Evolutionary conservation across 2,888 invertebrate species (phyloP), one percentile per base, ranked within the genome.

Genomic region (Plagodis dolabraria): DNA sequence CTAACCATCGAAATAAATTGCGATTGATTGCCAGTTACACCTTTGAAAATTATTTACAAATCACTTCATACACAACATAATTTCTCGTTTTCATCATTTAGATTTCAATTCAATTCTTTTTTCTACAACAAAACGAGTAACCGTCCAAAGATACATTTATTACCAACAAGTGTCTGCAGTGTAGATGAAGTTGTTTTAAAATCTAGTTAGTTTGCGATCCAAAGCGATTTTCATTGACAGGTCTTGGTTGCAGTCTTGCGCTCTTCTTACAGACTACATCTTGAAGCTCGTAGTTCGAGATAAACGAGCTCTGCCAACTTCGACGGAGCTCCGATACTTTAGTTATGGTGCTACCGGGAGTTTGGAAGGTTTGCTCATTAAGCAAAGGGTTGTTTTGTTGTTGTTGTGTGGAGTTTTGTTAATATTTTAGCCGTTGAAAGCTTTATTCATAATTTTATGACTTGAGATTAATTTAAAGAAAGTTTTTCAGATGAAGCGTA

Each of bases 281-380:
- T 60, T 10, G 5, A n/a, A 40, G 34, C 50, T 44, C 0, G 10
- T 59, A 63, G 62, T 53, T 55, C 43, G 46, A 62, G 65, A 65
- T 64, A 68, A 67, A 70, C 59, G 66, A 67, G 34, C 33, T 60
- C 56, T 55, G 49, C 56, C 36, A 67, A 68, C 51, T 70, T 64
- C 54, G 47, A 60, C 56, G 60, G 56, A 60, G 63, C 63, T 64
- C 52, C 47, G 49, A 64, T 66, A 60, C 57, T 63, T 64, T 58
- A 53, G 46, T 53, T 61, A 47, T 44, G 47, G 50, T 9, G 54
- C 54, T 33, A 44, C 44, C 33, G 12, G 11, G 47, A 55, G 51
- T 53, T 44, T 46, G 11, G 43, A 49, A 60, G 47, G 49, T 58
- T 61, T 53, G 44, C 62, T 55, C 57, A 53, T 63, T 60, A 61